These are phyloP conservation scores for Mesembrinibis cayennensis DNA, from an alignment of 2,113 vertebrate species.

Conservation along the genomic window DNA sequence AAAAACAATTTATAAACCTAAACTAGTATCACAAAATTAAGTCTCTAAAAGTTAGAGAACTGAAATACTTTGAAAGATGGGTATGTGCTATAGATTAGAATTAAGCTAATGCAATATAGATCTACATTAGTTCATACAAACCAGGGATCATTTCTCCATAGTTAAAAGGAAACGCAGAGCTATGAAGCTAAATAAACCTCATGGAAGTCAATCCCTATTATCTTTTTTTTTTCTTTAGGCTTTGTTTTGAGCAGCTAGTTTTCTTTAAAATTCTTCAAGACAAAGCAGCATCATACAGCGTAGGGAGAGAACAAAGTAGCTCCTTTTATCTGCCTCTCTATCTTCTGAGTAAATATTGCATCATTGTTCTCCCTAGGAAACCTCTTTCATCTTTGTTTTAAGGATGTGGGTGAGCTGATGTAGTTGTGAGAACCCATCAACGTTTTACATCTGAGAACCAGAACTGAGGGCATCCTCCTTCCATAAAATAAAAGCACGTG, in stretches of 20 bases:
- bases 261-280: conserved; percentile 4
- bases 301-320: not conserved
- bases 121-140: not conserved
- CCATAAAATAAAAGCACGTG: not conserved
- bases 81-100: not conserved
- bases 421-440: not conserved
- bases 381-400: conserved; percentile 20
- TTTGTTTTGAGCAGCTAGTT: not conserved
- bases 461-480: not conserved
- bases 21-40: not conserved
- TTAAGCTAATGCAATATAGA: not conserved
- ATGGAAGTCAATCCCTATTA: not conserved
- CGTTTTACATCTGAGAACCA: not conserved
- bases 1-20: not conserved
- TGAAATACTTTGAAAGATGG: not conserved
- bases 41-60: not conserved
- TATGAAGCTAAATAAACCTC: not conserved
- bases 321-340: conserved; percentile 25
- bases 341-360: conserved; percentile 35
- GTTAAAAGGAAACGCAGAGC: not conserved
- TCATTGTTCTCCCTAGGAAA: not conserved
- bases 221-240: not conserved
- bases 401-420: not conserved
- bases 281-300: not conserved
- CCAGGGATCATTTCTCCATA: not conserved